These are phyloP conservation scores for Caiman crocodilus DNA, from an alignment of 2,797 vertebrate genomes.

Conservation along the genomic window DNA sequence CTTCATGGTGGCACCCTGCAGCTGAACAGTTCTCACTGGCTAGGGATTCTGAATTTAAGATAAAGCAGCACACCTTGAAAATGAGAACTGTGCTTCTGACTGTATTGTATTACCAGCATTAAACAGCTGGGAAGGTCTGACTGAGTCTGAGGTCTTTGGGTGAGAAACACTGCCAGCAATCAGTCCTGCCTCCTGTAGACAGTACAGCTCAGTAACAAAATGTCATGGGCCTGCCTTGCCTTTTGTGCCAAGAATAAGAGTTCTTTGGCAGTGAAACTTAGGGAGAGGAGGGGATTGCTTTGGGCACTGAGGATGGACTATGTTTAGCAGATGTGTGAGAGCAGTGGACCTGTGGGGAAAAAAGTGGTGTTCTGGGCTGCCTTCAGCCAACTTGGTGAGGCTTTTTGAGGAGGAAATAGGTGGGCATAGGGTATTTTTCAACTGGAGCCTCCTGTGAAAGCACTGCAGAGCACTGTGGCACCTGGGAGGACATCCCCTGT, in stretches of 20 bases:
- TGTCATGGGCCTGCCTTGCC: not conserved
- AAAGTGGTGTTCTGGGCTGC: not conserved
- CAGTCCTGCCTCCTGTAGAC: not conserved
- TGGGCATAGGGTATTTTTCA: not conserved
- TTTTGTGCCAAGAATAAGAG: not conserved
- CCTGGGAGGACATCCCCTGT: not conserved
- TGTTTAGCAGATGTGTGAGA: conserved; percentile 11
- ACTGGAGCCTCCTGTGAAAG: not conserved
- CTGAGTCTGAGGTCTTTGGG: not conserved
- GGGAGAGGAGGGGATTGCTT: fast-evolving
- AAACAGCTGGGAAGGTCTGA: not conserved
- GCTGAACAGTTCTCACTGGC: not conserved
- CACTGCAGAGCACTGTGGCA: not conserved
- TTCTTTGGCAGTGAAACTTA: fast-evolving
- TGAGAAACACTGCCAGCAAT: not conserved
- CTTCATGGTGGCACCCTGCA: not conserved
- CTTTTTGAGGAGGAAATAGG: not conserved
- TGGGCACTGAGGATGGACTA: not conserved
- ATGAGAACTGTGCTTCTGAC: not conserved
- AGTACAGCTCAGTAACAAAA: not conserved
- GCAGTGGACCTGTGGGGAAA: not conserved
- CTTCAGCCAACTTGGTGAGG: conserved; percentile 24
- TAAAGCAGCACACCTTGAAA: not conserved
- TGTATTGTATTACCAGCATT: not conserved
- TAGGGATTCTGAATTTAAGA: not conserved